These are phyloP conservation scores for Limenitis camilla DNA, from an alignment of 2,888 invertebrate species.

Conservation along the genomic window DNA sequence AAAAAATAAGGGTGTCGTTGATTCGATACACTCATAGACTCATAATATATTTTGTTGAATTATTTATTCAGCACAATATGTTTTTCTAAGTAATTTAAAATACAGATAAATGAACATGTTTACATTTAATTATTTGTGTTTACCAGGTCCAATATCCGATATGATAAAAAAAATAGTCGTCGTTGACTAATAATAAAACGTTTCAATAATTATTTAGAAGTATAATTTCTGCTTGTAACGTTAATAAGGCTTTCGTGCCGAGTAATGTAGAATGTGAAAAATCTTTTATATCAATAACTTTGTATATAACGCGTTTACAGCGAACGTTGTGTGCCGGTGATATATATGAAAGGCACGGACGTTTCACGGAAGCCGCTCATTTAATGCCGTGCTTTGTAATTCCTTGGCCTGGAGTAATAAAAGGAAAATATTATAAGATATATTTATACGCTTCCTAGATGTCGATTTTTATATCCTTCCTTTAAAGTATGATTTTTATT, in stretches of 20 bases:
- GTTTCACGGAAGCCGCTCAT: conserved; percentile 12
- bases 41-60: too few relatives aligned
- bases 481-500: too few relatives aligned
- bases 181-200: neutral
- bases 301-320: neutral
- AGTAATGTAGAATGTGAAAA: neutral
- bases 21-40: too few relatives aligned
- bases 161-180: too few relatives aligned
- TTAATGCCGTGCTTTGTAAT: conserved; percentile 7
- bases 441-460: neutral
- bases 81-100: too few relatives aligned
- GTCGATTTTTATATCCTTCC: neutral
- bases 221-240: neutral
- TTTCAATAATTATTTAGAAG: neutral
- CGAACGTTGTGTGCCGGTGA: neutral
- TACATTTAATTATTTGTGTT: too few relatives aligned
- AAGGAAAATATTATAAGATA: neutral
- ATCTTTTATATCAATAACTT: neutral
- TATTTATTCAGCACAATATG: too few relatives aligned
- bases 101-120: too few relatives aligned
- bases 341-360: neutral
- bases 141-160: too few relatives aligned
- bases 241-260: neutral
- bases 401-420: neutral
- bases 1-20: too few relatives aligned